These are phyloP conservation scores for Chrysopilus asiliformis DNA, from an alignment of 2,888 invertebrate genomes.

Conservation along the genomic window DNA sequence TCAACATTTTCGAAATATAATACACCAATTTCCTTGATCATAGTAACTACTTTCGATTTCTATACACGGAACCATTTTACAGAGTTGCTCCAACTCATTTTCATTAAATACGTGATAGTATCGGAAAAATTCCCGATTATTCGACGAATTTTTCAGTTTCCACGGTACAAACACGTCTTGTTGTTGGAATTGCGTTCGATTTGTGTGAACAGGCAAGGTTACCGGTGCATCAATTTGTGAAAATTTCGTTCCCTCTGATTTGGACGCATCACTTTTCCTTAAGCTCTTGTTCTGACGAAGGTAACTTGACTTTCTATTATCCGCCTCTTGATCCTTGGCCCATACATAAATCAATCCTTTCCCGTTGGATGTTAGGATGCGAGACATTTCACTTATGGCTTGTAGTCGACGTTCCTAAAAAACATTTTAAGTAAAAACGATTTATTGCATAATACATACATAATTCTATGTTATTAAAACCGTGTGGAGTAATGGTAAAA, in stretches of 20 bases:
- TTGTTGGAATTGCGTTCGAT: conserved; percentile 78
- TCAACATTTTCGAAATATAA: conserved; percentile 58
- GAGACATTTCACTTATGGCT: conserved; percentile 62
- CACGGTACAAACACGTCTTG: conserved; percentile 93
- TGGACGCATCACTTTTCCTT: conserved; percentile 16
- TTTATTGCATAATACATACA: too few species aligned
- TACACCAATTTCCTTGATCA: conserved; percentile 96
- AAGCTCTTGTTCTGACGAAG: conserved; percentile 41
- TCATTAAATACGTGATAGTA: conserved; percentile 91
- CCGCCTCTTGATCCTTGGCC: conserved; percentile 76
- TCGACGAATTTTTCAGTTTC: conserved; percentile 52
- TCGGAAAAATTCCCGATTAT: conserved; percentile 49
- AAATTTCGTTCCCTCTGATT: conserved; percentile 8
- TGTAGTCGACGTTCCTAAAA: conserved; percentile 53
- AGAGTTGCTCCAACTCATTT: conserved; percentile 60
- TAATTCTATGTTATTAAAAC: too few species aligned
- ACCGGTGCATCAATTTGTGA: background rate
- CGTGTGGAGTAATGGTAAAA: too few species aligned
- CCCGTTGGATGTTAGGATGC: conserved; percentile 61
- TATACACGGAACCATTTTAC: conserved; percentile 40
- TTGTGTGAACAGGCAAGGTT: conserved; percentile 69
- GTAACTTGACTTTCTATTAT: conserved; percentile 53
- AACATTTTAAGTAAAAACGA: background rate
- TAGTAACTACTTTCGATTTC: conserved; percentile 60
- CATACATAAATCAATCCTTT: conserved; percentile 84